Percentiles rank a stretch among this genome's conserved stretches.
These are phyloP conservation scores for Habropoda laboriosa DNA, from an alignment of 1,140 invertebrate genomes.

Conservation along the genomic window DNA sequence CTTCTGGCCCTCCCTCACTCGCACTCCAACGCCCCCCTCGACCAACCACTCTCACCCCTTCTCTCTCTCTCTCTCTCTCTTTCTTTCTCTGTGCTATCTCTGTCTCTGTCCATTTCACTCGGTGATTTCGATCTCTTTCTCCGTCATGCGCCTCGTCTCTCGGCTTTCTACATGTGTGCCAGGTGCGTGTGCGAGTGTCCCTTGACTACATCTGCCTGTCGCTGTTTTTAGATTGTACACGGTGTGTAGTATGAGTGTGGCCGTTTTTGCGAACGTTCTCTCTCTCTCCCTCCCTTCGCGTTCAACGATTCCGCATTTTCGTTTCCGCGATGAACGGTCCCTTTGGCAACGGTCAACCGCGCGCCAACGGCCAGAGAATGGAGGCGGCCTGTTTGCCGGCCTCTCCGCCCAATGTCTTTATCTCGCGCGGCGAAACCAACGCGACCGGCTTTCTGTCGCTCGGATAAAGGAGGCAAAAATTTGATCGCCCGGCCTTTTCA, in stretches of 20 bases:
- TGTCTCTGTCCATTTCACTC: too few species aligned
- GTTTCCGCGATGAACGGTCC: slow-evolving; percentile 67
- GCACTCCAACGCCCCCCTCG: slow-evolving; percentile 34
- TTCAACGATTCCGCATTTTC: slow-evolving; percentile 68
- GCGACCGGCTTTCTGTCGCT: neutral
- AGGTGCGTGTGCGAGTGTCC: neutral
- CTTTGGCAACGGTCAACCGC: slow-evolving; percentile 66
- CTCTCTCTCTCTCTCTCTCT: neutral
- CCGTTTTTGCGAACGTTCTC: slow-evolving; percentile 47
- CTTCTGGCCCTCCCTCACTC: neutral
- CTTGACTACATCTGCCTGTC: neutral
- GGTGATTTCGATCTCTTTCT: too few species aligned
- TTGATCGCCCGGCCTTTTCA: slow-evolving; percentile 31
- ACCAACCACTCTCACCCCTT: neutral
- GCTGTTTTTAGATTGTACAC: neutral
- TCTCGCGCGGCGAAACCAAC: slow-evolving; percentile 20
- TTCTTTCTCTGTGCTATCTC: neutral
- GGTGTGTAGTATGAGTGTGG: neutral
- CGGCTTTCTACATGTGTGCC: too few species aligned
- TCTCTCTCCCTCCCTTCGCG: too few species aligned
- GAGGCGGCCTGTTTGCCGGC: slow-evolving; percentile 22
- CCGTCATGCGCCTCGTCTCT: neutral
- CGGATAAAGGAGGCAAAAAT: slow-evolving; percentile 12
- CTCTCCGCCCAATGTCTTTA: slow-evolving; percentile 59
- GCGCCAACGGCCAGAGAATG: slow-evolving; percentile 45